phyloP scores from a whole-genome alignment of 2,113 vertebrate genomes.

The Gobio gobio region DNA sequence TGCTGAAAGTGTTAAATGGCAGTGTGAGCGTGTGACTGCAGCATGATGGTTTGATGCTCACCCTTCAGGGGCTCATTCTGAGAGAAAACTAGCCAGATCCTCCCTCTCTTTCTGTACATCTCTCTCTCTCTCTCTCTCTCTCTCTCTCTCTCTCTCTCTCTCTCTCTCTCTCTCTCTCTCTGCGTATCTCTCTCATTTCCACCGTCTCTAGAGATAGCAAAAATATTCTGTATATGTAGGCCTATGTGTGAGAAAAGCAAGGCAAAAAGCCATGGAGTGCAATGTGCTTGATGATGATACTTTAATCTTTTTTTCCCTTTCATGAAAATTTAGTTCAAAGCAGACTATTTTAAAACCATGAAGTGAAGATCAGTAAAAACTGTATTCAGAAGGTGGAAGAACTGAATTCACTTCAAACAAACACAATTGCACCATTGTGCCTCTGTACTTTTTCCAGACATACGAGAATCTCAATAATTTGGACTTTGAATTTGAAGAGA shows the following conservation, averaged over 20 bases:
- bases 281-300: slow-evolving; percentile 51
- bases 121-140: slow-evolving; percentile 45
- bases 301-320: slow-evolving; percentile 64
- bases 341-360: slow-evolving; percentile 51
- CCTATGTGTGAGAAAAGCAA: slow-evolving; percentile 22
- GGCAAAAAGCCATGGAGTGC: slow-evolving; percentile 26
- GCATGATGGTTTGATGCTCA: slow-evolving; percentile 70
- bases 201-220: slow-evolving; percentile 40
- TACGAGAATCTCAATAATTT: neutral
- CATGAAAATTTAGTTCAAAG: slow-evolving; percentile 63
- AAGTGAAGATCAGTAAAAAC: slow-evolving; percentile 30
- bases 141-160: too few species aligned
- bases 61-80: slow-evolving; percentile 72
- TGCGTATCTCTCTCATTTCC: slow-evolving; percentile 59
- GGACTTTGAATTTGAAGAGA: neutral
- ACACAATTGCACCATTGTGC: slow-evolving; percentile 3
- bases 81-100: slow-evolving; percentile 58
- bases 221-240: slow-evolving; percentile 54
- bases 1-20: neutral
- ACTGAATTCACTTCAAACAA: slow-evolving; percentile 23
- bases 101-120: neutral
- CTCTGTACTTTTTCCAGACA: neutral
- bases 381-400: slow-evolving; percentile 18
- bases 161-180: slow-evolving; percentile 47
- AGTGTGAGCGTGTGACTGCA: slow-evolving; percentile 1